A percentile compares a stretch with the other conserved stretches of the same genome.
Conservation (phyloP, 2,113 vertebrate genomes). For the Chloropsis cyanopogon region DNA sequence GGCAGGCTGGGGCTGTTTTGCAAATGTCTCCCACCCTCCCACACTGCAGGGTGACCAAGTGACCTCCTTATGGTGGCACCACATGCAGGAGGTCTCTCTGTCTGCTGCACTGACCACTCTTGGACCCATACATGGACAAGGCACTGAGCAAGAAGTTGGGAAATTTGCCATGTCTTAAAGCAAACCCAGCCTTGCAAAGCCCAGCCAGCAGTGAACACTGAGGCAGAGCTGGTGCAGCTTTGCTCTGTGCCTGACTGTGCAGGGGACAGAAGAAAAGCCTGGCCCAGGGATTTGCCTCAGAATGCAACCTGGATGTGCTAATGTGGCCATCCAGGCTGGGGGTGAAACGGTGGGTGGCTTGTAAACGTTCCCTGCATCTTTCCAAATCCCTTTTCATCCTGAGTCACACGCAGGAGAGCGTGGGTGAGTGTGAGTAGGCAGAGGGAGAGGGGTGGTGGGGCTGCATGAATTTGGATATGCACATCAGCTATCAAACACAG, state of each 20-base stretch:
- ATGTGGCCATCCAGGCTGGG: not conserved
- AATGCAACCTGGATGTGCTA: not conserved
- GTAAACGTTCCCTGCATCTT: slow-evolving; percentile 36
- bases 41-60: fast-evolving
- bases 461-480: slow-evolving; percentile 62
- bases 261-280: not conserved
- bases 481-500: slow-evolving; percentile 57
- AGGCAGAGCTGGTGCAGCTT: not conserved
- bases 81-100: not conserved
- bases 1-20: not conserved
- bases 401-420: slow-evolving; percentile 30
- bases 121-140: not conserved
- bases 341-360: slow-evolving; percentile 6
- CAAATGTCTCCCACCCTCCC: not conserved
- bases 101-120: not conserved
- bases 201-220: not conserved
- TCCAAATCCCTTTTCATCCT: slow-evolving; percentile 55
- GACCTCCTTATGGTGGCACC: not conserved
- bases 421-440: slow-evolving; percentile 53
- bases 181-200: not conserved
- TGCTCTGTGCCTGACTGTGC: not conserved
- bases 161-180: not conserved
- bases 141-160: not conserved
- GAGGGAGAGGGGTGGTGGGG: slow-evolving; percentile 51
- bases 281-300: not conserved